These are phyloP conservation scores for Cephus spinipes DNA, from an alignment of 2,888 invertebrate species.

Conservation along the genomic window DNA sequence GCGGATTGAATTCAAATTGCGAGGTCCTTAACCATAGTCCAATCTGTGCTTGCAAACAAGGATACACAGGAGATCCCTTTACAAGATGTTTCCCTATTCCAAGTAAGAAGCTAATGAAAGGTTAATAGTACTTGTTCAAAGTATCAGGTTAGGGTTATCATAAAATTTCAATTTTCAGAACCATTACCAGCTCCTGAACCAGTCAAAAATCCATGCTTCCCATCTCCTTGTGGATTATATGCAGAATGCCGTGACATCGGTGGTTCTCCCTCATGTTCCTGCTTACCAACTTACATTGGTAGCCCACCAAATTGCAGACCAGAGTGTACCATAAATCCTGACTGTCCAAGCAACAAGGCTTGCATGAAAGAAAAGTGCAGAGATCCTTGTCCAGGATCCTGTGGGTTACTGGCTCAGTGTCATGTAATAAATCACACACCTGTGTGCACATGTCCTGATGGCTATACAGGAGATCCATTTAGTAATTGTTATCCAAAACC, in stretches of 20 bases:
- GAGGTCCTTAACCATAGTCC: conserved; percentile 84
- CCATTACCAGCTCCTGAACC: conserved; percentile 35
- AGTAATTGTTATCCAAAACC: conserved; percentile 65
- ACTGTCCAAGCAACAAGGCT: conserved; percentile 79
- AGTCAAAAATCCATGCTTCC: conserved; percentile 59
- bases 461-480: conserved; percentile 81
- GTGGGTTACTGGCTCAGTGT: conserved; percentile 80
- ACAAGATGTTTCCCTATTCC: conserved; percentile 72
- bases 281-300: conserved; percentile 75
- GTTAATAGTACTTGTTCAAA: conserved; percentile 1
- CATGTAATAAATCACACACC: conserved; percentile 81
- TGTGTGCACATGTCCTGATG: conserved; percentile 77
- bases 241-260: conserved; percentile 74
- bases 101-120: conserved; percentile 66
- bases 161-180: conserved; percentile 34
- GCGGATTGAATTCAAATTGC: conserved; percentile 80
- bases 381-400: conserved; percentile 82
- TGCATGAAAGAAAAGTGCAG: conserved; percentile 82
- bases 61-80: conserved; percentile 78
- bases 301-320: conserved; percentile 73
- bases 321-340: conserved; percentile 74
- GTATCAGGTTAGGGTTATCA: background rate
- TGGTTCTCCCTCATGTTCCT: conserved; percentile 75
- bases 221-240: conserved; percentile 75
- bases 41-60: conserved; percentile 77